Evolutionary conservation across 2,797 vertebrate species (phyloP).

Genomic region (Leucoraja ocellata): DNA sequence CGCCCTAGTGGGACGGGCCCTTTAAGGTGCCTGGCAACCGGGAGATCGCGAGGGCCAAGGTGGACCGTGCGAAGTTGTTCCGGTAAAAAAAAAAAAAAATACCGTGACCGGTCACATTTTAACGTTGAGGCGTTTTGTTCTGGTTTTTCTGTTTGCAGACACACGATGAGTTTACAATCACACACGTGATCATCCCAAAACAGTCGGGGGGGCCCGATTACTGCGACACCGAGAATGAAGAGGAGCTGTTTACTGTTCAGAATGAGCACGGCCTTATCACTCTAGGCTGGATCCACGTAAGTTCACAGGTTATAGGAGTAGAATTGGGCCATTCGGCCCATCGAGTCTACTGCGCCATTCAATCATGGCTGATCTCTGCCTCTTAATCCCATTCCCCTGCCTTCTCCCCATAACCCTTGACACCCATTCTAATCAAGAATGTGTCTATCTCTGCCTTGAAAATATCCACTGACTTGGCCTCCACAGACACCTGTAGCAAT

Average conservation of each 20-base stretch:
- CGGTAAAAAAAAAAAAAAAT: too few relatives aligned
- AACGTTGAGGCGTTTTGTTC: not conserved
- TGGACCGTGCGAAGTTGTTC: too few relatives aligned
- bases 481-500: too few relatives aligned
- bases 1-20: too few relatives aligned
- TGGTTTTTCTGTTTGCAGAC: constrained; percentile 57
- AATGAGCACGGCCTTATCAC: constrained; percentile 89
- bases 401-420: not conserved
- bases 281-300: constrained; percentile 93
- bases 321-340: too few relatives aligned
- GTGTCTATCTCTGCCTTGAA: too few relatives aligned
- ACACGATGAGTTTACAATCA: constrained; percentile 75
- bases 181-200: constrained; percentile 85
- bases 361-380: not conserved
- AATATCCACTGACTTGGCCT: too few relatives aligned
- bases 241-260: constrained; percentile 85
- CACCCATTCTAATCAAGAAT: too few relatives aligned
- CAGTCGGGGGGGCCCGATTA: constrained; percentile 87
- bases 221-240: constrained; percentile 83
- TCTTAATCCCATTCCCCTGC: not conserved
- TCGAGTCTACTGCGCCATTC: too few relatives aligned
- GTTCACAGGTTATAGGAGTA: constrained; percentile 24
- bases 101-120: too few relatives aligned
- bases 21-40: too few relatives aligned
- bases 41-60: too few relatives aligned